Evolutionary conservation across 2,888 invertebrate genomes (phyloP).

Genomic region (Drosophila recens): DNA sequence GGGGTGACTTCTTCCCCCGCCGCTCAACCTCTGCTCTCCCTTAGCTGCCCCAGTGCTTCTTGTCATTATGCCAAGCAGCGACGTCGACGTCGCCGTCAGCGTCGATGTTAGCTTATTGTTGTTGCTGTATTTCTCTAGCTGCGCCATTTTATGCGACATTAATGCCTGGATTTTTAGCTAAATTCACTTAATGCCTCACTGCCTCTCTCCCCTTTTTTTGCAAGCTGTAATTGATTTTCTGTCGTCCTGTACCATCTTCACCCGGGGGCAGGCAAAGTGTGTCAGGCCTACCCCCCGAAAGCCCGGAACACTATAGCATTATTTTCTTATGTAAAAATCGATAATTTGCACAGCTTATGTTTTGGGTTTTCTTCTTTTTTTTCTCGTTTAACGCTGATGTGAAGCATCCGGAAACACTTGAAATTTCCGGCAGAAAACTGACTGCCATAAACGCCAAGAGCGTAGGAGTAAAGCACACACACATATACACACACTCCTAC

Average conservation of each 20-base stretch:
- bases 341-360: constrained; percentile 71
- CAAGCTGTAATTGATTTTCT: constrained; percentile 69
- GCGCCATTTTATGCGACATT: constrained; percentile 59
- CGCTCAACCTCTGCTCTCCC: not conserved
- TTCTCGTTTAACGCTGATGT: constrained; percentile 16
- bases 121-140: constrained; percentile 22
- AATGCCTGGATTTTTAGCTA: constrained; percentile 68
- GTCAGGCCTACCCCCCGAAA: constrained; percentile 43
- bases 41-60: constrained; percentile 13
- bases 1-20: constrained; percentile 53
- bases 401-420: constrained; percentile 68
- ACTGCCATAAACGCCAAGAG: constrained; percentile 6
- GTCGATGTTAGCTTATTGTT: constrained; percentile 19
- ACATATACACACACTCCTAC: constrained; percentile 24
- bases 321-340: constrained; percentile 71
- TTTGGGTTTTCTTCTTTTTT: constrained; percentile 45
- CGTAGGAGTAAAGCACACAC: constrained; percentile 12
- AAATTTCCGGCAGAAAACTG: constrained; percentile 68
- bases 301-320: constrained; percentile 31
- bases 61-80: constrained; percentile 61
- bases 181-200: constrained; percentile 66
- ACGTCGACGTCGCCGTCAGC: constrained; percentile 17
- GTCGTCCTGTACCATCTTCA: constrained; percentile 9
- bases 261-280: constrained; percentile 56
- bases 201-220: not conserved